Conservation (phyloP, 2,888 invertebrate species). For the Mayetiola destructor region DNA sequence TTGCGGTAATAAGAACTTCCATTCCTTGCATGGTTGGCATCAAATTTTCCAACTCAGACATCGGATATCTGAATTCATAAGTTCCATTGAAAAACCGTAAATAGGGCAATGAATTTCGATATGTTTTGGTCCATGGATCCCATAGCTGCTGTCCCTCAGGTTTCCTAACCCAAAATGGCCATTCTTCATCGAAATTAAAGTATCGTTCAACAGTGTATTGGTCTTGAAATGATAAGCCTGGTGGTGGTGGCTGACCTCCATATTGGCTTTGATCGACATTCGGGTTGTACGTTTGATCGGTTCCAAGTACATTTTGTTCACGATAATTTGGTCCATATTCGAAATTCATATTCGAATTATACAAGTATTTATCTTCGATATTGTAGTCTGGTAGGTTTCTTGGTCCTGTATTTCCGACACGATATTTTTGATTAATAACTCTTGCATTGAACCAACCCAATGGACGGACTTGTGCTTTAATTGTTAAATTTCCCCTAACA, state of each 20-base stretch:
- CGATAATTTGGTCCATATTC: conserved; percentile 12
- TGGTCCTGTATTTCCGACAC: conserved; percentile 31
- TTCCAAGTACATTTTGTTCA: conserved; percentile 21
- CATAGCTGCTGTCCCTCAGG: conserved; percentile 39
- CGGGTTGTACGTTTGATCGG: conserved; percentile 18
- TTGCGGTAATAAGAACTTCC: conserved; percentile 70
- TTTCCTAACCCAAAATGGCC: conserved; percentile 65
- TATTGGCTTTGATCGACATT: conserved; percentile 15
- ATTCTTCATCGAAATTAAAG: conserved; percentile 65
- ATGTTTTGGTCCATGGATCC: conserved; percentile 30
- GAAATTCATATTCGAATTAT: conserved; percentile 13
- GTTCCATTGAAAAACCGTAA: conserved; percentile 76
- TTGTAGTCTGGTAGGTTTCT: conserved; percentile 20
- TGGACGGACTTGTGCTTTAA: conserved; percentile 63
- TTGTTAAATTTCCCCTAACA: conserved; percentile 74
- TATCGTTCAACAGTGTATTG: conserved; percentile 50
- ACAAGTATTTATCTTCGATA: neutral
- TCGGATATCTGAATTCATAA: conserved; percentile 73
- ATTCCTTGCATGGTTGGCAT: conserved; percentile 56
- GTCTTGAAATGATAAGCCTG: conserved; percentile 21
- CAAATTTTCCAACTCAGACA: conserved; percentile 56
- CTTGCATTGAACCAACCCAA: conserved; percentile 46
- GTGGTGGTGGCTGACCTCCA: neutral
- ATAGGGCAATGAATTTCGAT: conserved; percentile 43
- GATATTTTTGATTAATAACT: conserved; percentile 39